These are phyloP conservation scores for Melinaea marsaeus DNA, from an alignment of 2,888 invertebrate species.

Conservation along the genomic window DNA sequence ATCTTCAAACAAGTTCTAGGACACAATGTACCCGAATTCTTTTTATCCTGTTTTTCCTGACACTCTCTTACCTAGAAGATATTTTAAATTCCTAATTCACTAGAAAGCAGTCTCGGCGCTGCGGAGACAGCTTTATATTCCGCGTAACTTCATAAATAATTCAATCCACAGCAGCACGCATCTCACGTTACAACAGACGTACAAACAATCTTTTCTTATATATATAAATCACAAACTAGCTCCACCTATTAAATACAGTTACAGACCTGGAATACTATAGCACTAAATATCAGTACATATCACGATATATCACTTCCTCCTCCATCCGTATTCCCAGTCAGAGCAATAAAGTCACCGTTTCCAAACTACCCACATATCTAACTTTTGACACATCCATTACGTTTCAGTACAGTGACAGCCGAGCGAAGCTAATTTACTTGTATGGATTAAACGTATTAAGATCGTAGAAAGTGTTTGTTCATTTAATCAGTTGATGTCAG, in stretches of 20 bases:
- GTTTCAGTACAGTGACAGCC: slow-evolving; percentile 24
- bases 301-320: too few relatives aligned
- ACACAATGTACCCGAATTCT: too few relatives aligned
- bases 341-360: too few relatives aligned
- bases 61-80: not conserved
- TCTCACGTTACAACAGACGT: slow-evolving; percentile 20
- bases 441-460: slow-evolving; percentile 30
- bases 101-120: slow-evolving; percentile 23
- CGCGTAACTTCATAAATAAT: slow-evolving; percentile 51
- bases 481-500: not conserved
- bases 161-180: slow-evolving; percentile 34
- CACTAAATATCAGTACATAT: too few relatives aligned
- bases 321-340: too few relatives aligned
- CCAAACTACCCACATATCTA: too few relatives aligned
- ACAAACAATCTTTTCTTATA: slow-evolving; percentile 13
- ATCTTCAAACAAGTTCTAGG: too few relatives aligned
- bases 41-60: too few relatives aligned
- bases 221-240: not conserved
- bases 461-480: slow-evolving; percentile 34
- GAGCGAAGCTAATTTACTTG: slow-evolving; percentile 14
- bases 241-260: too few relatives aligned
- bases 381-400: slow-evolving; percentile 7
- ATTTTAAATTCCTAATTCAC: slow-evolving; percentile 9
- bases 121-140: slow-evolving; percentile 27
- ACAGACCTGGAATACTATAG: too few relatives aligned